phyloP scores from a whole-genome alignment of 2,797 vertebrate species.

The Squalus acanthias region DNA sequence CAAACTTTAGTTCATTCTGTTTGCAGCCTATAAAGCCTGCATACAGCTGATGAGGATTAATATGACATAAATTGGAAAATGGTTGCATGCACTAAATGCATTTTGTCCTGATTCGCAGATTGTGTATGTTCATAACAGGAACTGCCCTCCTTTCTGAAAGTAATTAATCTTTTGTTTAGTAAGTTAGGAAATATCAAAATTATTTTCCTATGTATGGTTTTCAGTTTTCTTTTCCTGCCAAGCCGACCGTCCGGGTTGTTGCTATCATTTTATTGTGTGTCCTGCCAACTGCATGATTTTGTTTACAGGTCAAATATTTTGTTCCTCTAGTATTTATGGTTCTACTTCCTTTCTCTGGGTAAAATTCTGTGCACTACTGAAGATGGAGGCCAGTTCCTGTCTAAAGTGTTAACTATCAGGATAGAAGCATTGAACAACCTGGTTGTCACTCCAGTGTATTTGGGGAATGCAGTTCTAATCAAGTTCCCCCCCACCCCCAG shows the following conservation, averaged over 20 bases:
- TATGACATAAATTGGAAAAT: conserved; percentile 1
- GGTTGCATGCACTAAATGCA: conserved; percentile 22
- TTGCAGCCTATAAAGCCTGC: neutral
- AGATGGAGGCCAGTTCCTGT: neutral
- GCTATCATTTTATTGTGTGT: neutral
- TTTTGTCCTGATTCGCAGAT: conserved; percentile 5
- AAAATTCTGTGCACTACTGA: neutral
- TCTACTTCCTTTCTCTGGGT: neutral
- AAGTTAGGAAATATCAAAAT: neutral
- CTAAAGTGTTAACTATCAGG: neutral
- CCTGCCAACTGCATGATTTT: neutral
- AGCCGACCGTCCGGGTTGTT: too few relatives aligned
- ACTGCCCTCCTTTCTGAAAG: neutral
- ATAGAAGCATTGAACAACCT: neutral
- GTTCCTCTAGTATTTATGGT: neutral
- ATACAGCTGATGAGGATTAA: neutral
- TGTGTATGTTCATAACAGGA: neutral
- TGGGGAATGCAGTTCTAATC: neutral
- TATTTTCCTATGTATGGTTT: neutral
- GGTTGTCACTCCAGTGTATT: neutral
- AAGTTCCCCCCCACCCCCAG: neutral
- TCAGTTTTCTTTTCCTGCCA: neutral
- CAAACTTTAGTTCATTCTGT: neutral
- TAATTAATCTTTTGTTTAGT: neutral
- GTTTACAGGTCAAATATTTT: neutral